These are phyloP conservation scores for Drosophila sordidula DNA, from an alignment of 2,888 invertebrate species.

Conservation along the genomic window DNA sequence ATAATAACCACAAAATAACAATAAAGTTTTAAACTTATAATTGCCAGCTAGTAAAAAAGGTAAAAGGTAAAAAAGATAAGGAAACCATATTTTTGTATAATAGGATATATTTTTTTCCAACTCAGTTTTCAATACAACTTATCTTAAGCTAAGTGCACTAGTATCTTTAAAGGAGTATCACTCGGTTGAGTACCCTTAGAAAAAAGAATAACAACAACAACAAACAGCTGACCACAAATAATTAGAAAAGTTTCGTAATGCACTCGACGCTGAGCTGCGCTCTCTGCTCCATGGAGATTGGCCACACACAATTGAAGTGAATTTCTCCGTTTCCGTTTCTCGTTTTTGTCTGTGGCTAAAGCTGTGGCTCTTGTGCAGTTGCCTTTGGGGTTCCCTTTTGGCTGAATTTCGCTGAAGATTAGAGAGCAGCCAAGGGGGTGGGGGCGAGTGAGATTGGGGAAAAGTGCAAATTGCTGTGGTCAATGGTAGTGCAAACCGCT, in stretches of 20 bases:
- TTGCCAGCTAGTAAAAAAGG: too few relatives aligned
- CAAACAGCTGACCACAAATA: conserved; percentile 46
- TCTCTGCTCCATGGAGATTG: conserved; percentile 47
- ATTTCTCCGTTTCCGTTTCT: conserved; percentile 25
- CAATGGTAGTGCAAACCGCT: conserved; percentile 31
- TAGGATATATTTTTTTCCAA: too few relatives aligned
- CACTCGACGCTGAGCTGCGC: conserved; percentile 20
- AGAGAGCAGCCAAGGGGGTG: conserved; percentile 12
- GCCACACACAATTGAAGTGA: conserved; percentile 19
- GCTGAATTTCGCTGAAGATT: conserved; percentile 31
- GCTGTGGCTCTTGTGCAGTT: conserved; percentile 20
- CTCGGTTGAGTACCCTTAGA: conserved; percentile 7
- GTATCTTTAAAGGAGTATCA: conserved; percentile 4
- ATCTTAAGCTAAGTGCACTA: conserved; percentile 1
- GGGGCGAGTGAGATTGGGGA: neutral
- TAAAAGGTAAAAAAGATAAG: too few relatives aligned
- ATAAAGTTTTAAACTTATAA: too few relatives aligned
- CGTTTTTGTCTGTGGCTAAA: conserved; percentile 18
- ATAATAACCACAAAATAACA: too few relatives aligned
- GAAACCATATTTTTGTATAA: too few relatives aligned
- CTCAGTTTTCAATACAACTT: too few relatives aligned
- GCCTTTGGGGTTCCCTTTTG: conserved; percentile 20
- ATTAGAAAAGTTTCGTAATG: conserved; percentile 49
- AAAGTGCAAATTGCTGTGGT: conserved; percentile 45
- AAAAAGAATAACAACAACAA: conserved; percentile 9